Conservation (phyloP, 1,140 invertebrate species). For the Nasonia giraulti region DNA sequence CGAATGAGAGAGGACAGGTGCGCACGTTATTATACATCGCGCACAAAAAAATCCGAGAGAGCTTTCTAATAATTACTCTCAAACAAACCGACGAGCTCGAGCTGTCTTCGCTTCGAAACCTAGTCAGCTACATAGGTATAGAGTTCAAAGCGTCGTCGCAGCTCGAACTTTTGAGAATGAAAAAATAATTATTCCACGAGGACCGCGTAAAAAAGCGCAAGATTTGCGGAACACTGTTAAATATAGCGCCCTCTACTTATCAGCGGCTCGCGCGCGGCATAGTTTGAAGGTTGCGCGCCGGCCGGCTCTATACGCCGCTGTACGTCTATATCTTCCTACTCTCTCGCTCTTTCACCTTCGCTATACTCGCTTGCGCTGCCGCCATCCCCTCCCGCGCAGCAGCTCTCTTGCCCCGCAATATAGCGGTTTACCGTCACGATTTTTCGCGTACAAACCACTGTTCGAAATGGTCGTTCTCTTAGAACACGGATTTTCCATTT, state of each 20-base stretch:
- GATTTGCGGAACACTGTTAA: neutral
- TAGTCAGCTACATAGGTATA: no score
- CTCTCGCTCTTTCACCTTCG: constrained; percentile 1
- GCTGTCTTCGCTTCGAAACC: no score
- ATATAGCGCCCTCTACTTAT: constrained; percentile 69
- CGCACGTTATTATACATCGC: no score
- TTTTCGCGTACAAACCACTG: neutral
- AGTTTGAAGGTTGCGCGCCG: constrained; percentile 73
- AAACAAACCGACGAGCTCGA: no score
- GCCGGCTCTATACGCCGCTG: constrained; percentile 57
- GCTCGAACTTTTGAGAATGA: no score
- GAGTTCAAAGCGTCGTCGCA: no score
- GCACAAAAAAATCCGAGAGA: no score
- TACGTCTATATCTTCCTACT: neutral
- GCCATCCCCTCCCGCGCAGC: neutral
- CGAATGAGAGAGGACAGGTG: neutral
- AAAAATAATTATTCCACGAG: no score
- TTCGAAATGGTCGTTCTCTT: neutral
- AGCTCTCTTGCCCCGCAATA: neutral
- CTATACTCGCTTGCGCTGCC: neutral
- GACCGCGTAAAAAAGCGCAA: neutral
- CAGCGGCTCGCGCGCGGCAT: constrained; percentile 59
- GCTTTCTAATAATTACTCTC: no score
- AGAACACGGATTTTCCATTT: no score
- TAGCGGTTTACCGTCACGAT: neutral